A percentile compares a stretch with the other conserved stretches of the same genome.
Evolutionary conservation across 2,797 vertebrate species (phyloP).

Genomic region (Euphonia xanthogaster): DNA sequence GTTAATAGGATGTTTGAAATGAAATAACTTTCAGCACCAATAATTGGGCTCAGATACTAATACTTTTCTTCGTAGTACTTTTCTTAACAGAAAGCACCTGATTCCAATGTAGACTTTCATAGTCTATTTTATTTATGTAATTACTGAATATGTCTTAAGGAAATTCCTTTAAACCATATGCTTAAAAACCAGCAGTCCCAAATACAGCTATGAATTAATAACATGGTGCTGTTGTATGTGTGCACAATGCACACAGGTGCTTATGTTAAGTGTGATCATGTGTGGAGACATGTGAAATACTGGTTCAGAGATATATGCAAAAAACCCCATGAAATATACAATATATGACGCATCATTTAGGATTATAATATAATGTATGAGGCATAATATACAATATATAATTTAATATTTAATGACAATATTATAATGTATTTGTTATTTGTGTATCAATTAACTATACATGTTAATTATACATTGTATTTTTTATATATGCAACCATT

Average conservation of each 20-base stretch:
- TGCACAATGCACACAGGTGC: not conserved
- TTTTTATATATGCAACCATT: not conserved
- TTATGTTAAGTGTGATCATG: not conserved
- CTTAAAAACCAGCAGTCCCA: not conserved
- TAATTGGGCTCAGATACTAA: slow-evolving; percentile 44
- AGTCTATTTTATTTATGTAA: not conserved
- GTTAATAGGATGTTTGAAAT: slow-evolving; percentile 71
- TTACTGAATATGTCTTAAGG: not conserved
- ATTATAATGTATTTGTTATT: not conserved
- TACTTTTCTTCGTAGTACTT: slow-evolving; percentile 1
- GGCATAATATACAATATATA: not conserved
- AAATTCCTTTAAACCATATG: not conserved
- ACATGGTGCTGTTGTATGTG: not conserved
- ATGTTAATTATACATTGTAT: not conserved
- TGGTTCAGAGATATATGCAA: not conserved
- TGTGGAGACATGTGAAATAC: not conserved
- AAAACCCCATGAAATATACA: not conserved
- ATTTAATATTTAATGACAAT: not conserved
- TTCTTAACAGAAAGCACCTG: not conserved
- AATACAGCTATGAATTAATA: not conserved
- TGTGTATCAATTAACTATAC: not conserved
- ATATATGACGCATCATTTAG: not conserved
- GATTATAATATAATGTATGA: not conserved
- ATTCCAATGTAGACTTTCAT: not conserved
- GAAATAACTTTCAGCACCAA: slow-evolving; percentile 49